Base-by-base conservation (phyloP, 2,888 invertebrate species). In the Flabesymbios commensalis region DNA sequence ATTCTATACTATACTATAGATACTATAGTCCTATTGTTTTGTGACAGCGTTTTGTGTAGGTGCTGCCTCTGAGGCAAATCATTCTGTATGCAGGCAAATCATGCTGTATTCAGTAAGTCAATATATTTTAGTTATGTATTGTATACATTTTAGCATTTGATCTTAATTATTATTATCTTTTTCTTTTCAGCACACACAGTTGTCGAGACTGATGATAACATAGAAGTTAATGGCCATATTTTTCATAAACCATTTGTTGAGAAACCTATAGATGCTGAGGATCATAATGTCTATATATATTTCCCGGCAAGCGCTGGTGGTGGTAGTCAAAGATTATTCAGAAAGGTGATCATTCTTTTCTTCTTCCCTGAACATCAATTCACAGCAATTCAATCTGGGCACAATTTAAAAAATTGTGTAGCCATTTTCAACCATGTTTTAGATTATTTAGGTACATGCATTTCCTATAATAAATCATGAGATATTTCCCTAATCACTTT, bases 161-260 rank as follows among this genome's bases (percentile, higher is more conserved):
- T n/a, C n/a, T n/a, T n/a, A n/a, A n/a, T n/a, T n/a, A n/a, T n/a
- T n/a, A n/a, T n/a, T n/a, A n/a, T n/a, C n/a, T n/a, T n/a, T n/a
- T n/a, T n/a, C n/a, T n/a, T n/a, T n/a, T n/a, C n/a, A n/a, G n/a
- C n/a, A n/a, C n/a, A n/a, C n/a, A 36, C 39, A n/a, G 26, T 80
- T 41, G 67, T 74, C 10, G 96, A 98, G 83, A 92, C 92, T 0
- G 98, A 98, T 81, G 97, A 98, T 83, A 94, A 94, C 75, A 95
- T 98, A 2, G 97, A 97, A 85, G 94, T 98, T 49, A 94, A 96
- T 80, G 95, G 95, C 4, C 89, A 92, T 31, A 63, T 75, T 3
- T 97, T 98, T 80, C 95, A 95, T 79, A 97, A 98, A 79, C 99
- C 99, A 0, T 99, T 99, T 85, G 99, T 99, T 24, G 99, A 99